Base-by-base conservation (phyloP, 1,140 invertebrate species). In the Popillia japonica region DNA sequence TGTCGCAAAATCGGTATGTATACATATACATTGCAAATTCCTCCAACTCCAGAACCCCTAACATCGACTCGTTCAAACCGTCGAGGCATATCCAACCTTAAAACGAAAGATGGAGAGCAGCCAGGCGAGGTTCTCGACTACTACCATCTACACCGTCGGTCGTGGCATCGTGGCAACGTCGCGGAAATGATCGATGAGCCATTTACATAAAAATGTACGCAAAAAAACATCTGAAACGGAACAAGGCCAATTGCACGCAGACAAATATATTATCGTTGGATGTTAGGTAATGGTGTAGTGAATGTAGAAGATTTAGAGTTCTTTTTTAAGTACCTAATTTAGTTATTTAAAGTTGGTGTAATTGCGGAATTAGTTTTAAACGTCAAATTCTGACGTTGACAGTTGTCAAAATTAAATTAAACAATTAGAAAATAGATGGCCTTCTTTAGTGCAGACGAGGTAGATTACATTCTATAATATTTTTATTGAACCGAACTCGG, bases 191-290 rank as follows among this genome's bases (percentile, higher is more conserved):
- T 55, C 48, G 48, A 55, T 55, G 48, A 55, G 48, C 14, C 48
- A 55, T 55, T 55, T 55, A 55, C 48, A 55, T 55, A 55, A 55
- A 55, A 55, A 55, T 55, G 14, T 55, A 55, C 48, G 48, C 48
- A 55, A 55, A 55, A 55, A 55, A 55, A 3, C 48, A 17, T 55
- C 14, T 55, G 48, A 55, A 55, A 55, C n/a, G 48, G 48, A 55
- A 55, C 48, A 55, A 17, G 48, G 48, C 48, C 48, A 55, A 55
- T 55, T 55, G 48, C 48, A 55, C 48, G 48, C 48, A n/a, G 17
- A 55, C 48, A 55, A 55, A 55, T 55, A 55, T 55, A 55, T 55
- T 55, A 55, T 34, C 48, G 14, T n/a, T n/a, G 48, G 6, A 55
- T 34, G 27, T 34, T 34, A 4, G 27, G n/a, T n/a, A n/a, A 34